Evolutionary conservation across 2,113 vertebrate genomes (phyloP).

Genomic region (Scatophagus argus): DNA sequence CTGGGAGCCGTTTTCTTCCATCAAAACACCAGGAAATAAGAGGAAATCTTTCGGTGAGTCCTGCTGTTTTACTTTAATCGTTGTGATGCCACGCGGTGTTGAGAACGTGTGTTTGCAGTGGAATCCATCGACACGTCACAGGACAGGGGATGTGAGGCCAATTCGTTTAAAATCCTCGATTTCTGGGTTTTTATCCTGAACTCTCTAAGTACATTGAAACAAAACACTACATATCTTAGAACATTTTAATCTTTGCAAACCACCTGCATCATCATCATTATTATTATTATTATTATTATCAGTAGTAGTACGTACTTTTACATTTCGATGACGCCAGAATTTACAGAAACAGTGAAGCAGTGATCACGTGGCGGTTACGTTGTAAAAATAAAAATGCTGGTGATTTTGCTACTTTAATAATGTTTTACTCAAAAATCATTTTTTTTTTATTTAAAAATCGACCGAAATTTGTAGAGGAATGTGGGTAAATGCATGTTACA

Average conservation of each 20-base stretch:
- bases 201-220: background rate
- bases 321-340: too few species aligned
- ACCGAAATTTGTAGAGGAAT: background rate
- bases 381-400: too few species aligned
- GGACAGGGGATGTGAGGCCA: background rate
- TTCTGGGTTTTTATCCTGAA: background rate
- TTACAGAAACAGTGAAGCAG: too few species aligned
- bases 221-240: too few species aligned
- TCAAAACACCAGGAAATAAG: slow-evolving; percentile 76
- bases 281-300: too few species aligned
- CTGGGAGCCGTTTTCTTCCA: slow-evolving; percentile 71
- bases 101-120: background rate
- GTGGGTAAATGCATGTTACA: background rate
- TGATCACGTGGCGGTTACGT: too few species aligned
- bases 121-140: background rate
- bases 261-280: too few species aligned
- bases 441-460: background rate
- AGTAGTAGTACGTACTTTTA: too few species aligned
- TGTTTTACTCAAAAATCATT: background rate
- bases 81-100: background rate
- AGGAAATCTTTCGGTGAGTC: slow-evolving; percentile 84
- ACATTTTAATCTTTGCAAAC: background rate
- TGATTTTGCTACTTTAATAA: background rate
- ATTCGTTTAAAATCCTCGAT: background rate
- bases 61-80: slow-evolving; percentile 2